phyloP scores from a whole-genome alignment of 2,113 vertebrate species.

The Chiloscyllium plagiosum region DNA sequence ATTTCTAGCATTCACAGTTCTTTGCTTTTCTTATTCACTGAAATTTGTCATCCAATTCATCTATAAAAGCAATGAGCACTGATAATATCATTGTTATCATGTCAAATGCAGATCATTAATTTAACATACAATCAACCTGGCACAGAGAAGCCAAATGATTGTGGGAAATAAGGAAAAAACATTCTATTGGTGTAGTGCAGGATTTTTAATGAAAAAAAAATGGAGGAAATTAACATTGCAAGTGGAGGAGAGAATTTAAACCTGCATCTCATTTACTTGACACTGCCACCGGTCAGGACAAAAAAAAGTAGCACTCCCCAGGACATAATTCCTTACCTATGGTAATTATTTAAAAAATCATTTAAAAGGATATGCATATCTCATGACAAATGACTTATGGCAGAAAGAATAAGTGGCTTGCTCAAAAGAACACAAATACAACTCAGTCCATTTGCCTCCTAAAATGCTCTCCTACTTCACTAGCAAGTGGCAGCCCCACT shows the following conservation, averaged over 20 bases:
- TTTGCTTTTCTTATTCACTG: too few species aligned
- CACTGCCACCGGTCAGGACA: background rate
- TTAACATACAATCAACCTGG: background rate
- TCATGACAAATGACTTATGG: background rate
- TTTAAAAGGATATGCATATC: background rate
- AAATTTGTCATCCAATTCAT: background rate
- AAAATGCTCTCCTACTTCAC: background rate
- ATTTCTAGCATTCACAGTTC: too few species aligned
- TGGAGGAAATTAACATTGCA: background rate
- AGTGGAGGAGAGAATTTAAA: background rate
- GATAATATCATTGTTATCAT: background rate
- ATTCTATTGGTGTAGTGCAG: background rate
- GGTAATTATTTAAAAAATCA: background rate
- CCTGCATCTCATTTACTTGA: background rate
- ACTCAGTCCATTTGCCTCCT: background rate
- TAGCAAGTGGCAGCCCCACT: background rate
- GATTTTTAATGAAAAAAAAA: background rate
- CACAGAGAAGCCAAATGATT: background rate
- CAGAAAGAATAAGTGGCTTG: background rate
- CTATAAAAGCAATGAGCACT: background rate
- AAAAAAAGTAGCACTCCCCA: background rate
- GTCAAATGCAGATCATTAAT: background rate
- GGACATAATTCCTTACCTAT: background rate
- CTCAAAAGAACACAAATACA: background rate
- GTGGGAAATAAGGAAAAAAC: background rate